These are phyloP conservation scores for Rhineura floridana DNA, from an alignment of 2,113 vertebrate genomes.

Conservation along the genomic window DNA sequence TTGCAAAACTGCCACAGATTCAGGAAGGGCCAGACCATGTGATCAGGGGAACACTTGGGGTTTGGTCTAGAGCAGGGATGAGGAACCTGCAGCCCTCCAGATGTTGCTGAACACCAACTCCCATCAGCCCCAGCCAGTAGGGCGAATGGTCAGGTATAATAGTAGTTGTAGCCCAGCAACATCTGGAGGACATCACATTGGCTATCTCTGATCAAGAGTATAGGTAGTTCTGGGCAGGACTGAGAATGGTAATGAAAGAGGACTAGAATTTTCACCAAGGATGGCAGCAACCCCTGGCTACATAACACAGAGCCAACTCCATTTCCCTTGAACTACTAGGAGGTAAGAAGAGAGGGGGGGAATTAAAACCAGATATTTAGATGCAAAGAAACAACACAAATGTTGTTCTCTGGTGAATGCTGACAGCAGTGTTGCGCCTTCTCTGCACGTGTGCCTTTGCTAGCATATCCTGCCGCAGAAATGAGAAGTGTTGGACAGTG, in stretches of 20 bases:
- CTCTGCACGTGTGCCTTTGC: background rate
- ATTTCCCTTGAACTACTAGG: background rate
- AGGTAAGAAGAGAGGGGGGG: background rate
- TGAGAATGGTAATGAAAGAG: background rate
- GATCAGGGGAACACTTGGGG: background rate
- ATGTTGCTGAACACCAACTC: background rate
- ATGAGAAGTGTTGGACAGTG: background rate
- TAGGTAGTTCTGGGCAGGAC: background rate
- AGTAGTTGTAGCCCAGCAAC: background rate
- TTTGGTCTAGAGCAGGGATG: background rate
- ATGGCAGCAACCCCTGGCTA: background rate
- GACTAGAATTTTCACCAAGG: background rate
- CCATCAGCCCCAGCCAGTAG: background rate
- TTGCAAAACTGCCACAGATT: background rate
- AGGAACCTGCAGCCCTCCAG: too few species aligned
- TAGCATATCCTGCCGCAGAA: background rate
- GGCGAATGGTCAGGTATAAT: background rate
- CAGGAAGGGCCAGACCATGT: background rate
- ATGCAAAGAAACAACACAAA: background rate
- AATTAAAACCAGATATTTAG: slow-evolving; percentile 5
- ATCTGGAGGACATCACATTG: background rate
- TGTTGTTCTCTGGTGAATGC: background rate
- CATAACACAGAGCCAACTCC: background rate
- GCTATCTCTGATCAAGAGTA: background rate
- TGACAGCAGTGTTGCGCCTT: background rate